These are phyloP conservation scores for Pinna nobilis DNA, from an alignment of 1,140 invertebrate genomes.

Conservation along the genomic window DNA sequence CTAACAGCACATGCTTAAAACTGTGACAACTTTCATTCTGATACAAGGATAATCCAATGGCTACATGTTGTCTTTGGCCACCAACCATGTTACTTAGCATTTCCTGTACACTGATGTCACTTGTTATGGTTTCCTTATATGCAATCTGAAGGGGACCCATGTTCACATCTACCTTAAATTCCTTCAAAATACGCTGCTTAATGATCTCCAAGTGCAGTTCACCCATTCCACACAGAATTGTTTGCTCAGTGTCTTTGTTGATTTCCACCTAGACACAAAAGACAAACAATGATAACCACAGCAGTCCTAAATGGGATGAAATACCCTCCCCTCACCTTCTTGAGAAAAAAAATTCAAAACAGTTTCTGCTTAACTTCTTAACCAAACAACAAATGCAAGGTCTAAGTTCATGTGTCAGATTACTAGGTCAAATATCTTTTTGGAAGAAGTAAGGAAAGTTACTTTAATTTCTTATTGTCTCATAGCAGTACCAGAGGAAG, in stretches of 20 bases:
- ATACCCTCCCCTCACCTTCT: not conserved
- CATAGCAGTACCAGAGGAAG: too few relatives aligned
- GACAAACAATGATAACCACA: too few relatives aligned
- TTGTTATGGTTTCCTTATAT: conserved; percentile 86
- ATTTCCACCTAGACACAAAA: conserved; percentile 81
- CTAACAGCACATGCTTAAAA: conserved; percentile 54
- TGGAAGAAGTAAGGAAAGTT: too few relatives aligned
- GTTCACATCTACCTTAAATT: conserved; percentile 94
- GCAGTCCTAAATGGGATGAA: not conserved
- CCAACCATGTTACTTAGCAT: conserved; percentile 81
- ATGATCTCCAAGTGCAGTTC: conserved; percentile 98
- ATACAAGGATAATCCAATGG: conserved; percentile 56
- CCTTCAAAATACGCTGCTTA: conserved; percentile 78
- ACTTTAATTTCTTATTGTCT: too few relatives aligned
- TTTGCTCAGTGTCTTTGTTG: conserved; percentile 82
- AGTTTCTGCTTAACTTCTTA: too few relatives aligned
- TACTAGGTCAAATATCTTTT: too few relatives aligned
- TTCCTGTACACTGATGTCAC: conserved; percentile 60
- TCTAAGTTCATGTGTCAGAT: too few relatives aligned
- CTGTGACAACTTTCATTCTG: conserved; percentile 33
- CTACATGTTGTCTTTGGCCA: conserved; percentile 58
- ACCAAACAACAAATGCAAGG: too few relatives aligned
- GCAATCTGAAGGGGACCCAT: conserved; percentile 89
- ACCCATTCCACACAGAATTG: conserved; percentile 92
- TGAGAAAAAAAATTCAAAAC: too few relatives aligned